Conservation (phyloP, 2,888 invertebrate species). For the Erannis defoliaria region DNA sequence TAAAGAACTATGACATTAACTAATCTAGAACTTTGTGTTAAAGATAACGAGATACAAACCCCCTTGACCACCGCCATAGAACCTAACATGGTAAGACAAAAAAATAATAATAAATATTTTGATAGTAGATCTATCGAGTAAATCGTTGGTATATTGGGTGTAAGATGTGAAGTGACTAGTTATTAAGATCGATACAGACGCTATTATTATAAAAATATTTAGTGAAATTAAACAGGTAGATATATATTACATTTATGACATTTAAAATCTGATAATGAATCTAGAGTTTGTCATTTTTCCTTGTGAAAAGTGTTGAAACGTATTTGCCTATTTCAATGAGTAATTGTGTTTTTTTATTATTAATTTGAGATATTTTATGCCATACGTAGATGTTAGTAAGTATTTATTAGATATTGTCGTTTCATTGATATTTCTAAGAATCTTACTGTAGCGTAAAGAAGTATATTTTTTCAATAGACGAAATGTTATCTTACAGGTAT, state of each 20-base stretch:
- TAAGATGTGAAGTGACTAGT: background rate
- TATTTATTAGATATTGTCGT: conserved; percentile 22
- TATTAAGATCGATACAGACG: background rate
- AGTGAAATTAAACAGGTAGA: background rate
- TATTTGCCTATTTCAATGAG: conserved; percentile 11
- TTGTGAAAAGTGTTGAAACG: conserved; percentile 27
- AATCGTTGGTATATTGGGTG: background rate
- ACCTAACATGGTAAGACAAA: background rate
- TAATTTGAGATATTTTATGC: conserved; percentile 16
- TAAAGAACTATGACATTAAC: too few relatives aligned
- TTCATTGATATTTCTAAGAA: conserved; percentile 46
- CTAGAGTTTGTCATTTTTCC: conserved; percentile 24
- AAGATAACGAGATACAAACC: too few relatives aligned
- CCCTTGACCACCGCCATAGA: background rate
- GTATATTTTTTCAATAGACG: conserved; percentile 48
- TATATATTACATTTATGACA: conserved; percentile 12
- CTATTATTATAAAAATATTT: background rate
- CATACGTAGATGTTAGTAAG: conserved; percentile 8
- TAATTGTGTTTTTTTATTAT: conserved; percentile 7
- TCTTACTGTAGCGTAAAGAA: conserved; percentile 42
- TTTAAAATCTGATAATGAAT: conserved; percentile 3
- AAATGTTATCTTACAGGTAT: conserved; percentile 26
- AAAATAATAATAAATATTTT: background rate
- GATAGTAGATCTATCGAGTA: background rate
- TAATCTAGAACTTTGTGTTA: too few relatives aligned